These are phyloP conservation scores for Echinarachnius parma DNA, from an alignment of 53 echinoderm and acorn worm species.

Conservation along the genomic window DNA sequence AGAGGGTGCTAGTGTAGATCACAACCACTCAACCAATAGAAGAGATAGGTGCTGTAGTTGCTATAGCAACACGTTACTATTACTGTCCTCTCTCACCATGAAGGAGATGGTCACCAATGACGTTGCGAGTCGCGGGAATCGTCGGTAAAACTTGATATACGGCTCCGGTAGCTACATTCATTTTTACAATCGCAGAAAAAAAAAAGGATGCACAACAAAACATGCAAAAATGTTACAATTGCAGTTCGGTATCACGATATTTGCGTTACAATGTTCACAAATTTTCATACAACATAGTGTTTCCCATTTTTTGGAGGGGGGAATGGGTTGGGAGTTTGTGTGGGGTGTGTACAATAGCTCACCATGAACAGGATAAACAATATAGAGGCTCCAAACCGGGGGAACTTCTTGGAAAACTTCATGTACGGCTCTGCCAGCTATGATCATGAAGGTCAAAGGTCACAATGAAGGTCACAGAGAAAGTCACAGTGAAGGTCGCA, in stretches of 20 bases:
- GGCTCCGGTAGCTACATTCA: slow-evolving; percentile 65
- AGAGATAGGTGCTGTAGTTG: too few relatives aligned
- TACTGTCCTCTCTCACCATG: slow-evolving; percentile 78
- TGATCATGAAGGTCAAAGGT: too few relatives aligned
- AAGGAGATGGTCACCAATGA: slow-evolving; percentile 47
- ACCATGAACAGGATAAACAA: slow-evolving; percentile 83
- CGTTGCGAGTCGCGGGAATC: slow-evolving; percentile 52
- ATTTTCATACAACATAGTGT: too few relatives aligned
- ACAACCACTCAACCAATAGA: too few relatives aligned
- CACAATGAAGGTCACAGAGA: too few relatives aligned
- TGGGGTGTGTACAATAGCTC: slow-evolving; percentile 35
- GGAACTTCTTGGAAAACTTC: slow-evolving; percentile 67
- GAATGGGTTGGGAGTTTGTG: background rate
- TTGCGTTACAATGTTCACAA: too few relatives aligned
- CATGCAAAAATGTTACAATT: slow-evolving; percentile 15
- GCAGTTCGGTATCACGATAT: too few relatives aligned
- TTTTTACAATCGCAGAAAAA: background rate
- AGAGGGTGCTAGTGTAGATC: too few relatives aligned
- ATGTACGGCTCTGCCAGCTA: slow-evolving; percentile 76
- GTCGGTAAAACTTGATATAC: slow-evolving; percentile 46
- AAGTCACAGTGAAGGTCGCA: too few relatives aligned
- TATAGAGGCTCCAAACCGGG: slow-evolving; percentile 69
- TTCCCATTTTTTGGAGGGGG: too few relatives aligned
- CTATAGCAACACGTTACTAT: too few relatives aligned
- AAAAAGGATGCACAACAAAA: slow-evolving; percentile 26